Base-by-base conservation (phyloP, 2,797 vertebrate genomes). In the Scolopax bukidnonensis region DNA sequence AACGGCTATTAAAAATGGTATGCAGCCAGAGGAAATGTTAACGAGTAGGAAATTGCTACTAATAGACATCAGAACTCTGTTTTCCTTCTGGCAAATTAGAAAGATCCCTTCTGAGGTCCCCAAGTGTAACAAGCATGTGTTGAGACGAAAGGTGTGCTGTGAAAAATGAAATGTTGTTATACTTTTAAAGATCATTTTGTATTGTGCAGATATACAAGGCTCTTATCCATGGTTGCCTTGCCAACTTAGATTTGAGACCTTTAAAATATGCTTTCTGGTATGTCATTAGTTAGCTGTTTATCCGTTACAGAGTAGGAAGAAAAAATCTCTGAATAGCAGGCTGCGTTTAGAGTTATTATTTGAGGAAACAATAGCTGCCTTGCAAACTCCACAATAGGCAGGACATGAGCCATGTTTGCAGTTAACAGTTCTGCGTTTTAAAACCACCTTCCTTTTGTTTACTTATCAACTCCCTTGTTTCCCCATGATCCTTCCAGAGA, bases 91-190 rank as follows among this genome's bases (percentile, higher is more conserved):
- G 75, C 56, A 70, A 71, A 60, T 32, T 3, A 47, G 40, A 74
- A 82, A 73, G 51, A 68, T 87, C 53, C 38, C 19, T 53, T 33
- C 50, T 57, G 61, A 93, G 48, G 41, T 70, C 9, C 12, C 23
- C 20, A 50, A 1, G 53, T 16, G 41, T 30, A 47, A 80, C 7
- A 10, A 90, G 57, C 27, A 21, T 11, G 47, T 41, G 68, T 8
- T 36, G 70, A 61, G 69, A 28, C 0, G 3, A 64, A 57, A 86
- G 53, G 14, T 57, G 73, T 36, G n/a, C 28, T 50, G 54, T 25
- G 43, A 47, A 64, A 43, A 83, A 32, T 0, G 0, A 67, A n/a
- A 59, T 20, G 30, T 10, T 4, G 13, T 63, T 28, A n/a, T 1
- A 12, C 7, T 21, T 6, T 18, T 59, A 12, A 48, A 54, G 53